Percentiles rank a stretch among this genome's conserved stretches.
Conservation (phyloP, 1,140 invertebrate genomes). For the Drosophila tani region DNA sequence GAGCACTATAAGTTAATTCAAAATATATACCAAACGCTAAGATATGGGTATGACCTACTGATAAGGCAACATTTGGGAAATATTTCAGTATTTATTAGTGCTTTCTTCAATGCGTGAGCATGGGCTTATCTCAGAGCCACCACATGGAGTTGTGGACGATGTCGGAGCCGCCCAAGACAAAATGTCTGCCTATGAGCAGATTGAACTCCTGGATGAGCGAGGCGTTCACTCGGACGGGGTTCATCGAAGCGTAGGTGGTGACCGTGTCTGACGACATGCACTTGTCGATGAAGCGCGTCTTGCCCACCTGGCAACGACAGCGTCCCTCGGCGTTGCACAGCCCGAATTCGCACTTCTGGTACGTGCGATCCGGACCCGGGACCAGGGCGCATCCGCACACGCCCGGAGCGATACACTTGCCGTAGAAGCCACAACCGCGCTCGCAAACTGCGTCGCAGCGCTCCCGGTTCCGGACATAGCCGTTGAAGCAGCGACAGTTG, state of each 20-base stretch:
- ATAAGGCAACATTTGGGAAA: constrained; percentile 26
- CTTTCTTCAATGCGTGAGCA: constrained; percentile 16
- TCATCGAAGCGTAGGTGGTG: constrained; percentile 76
- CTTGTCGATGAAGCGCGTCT: constrained; percentile 74
- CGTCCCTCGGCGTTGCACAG: constrained; percentile 67
- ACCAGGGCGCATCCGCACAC: constrained; percentile 75
- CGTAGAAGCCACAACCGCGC: constrained; percentile 75
- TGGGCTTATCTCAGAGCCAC: constrained; percentile 59
- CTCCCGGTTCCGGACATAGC: constrained; percentile 80
- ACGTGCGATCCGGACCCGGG: constrained; percentile 55
- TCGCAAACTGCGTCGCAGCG: constrained; percentile 77
- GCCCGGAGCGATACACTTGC: constrained; percentile 75
- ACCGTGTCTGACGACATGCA: constrained; percentile 79
- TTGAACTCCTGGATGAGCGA: constrained; percentile 73
- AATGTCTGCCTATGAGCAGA: constrained; percentile 71
- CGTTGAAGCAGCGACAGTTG: constrained; percentile 88
- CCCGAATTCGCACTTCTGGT: constrained; percentile 70
- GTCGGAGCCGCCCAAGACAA: constrained; percentile 47
- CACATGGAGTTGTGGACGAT: constrained; percentile 40
- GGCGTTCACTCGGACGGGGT: constrained; percentile 60
- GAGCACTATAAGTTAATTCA: neutral
- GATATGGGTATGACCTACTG: constrained; percentile 17
- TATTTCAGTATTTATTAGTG: constrained; percentile 31
- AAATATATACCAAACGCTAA: constrained; percentile 7
- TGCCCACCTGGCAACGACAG: constrained; percentile 73